Evolutionary conservation across 1,140 invertebrate genomes (phyloP), one percentile per base, ranked within the genome.

Genomic region (Acromyrmex echinatior): DNA sequence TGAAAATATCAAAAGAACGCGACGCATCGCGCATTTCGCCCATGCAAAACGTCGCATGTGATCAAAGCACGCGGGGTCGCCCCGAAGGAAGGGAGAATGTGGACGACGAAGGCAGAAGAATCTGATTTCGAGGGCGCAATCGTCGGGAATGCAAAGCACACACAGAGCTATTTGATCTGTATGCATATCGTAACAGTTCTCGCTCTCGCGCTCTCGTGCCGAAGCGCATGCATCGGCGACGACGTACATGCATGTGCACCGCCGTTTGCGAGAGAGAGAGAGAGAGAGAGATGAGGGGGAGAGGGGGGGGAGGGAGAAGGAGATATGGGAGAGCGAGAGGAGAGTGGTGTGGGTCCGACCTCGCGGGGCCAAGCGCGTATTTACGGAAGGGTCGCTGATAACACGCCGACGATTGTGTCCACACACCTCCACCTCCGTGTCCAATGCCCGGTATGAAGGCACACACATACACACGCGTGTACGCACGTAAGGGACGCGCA

Each of bases 341-440:
- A 31, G 68, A 49, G 66, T 58, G 70, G 79, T 35, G 31, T 73
- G 53, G 51, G 31, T 39, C 31, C 60, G 76, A 87, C 81, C 88
- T 86, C 88, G 80, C 79, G 82, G 88, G 89, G 87, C 84, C 88
- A 90, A 88, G 80, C 78, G 88, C 85, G 91, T 91, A 91, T 92
- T 91, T 92, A 87, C 91, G 78, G 82, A 92, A 88, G 89, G 91
- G 91, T 88, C 89, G 90, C 87, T 88, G 91, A 92, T 92, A 92
- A 91, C 91, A 88, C 91, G 90, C 87, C 87, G 86, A 77, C 88
- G 78, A 85, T 84, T 71, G 87, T 80, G 80, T 87, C 78, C 78
- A 84, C 76, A 84, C 85, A 79, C 62, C 79, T 81, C 68, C 80
- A 49, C 70, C 80, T 49, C 56, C 80, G 68, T 71, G 87, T 74